phyloP scores from a whole-genome alignment of 2,113 vertebrate genomes.

The Potamarius usumacintae region DNA sequence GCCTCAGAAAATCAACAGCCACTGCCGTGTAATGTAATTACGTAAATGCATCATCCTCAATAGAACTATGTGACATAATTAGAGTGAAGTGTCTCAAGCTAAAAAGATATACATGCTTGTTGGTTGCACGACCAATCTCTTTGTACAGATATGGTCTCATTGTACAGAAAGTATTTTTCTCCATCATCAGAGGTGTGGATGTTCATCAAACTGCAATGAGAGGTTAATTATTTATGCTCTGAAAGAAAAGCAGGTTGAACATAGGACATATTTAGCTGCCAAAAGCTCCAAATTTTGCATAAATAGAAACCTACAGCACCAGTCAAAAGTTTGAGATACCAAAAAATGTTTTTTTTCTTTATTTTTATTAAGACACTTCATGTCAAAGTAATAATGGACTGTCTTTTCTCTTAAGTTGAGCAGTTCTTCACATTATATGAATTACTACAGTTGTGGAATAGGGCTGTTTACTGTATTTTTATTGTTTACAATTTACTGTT shows the following conservation, averaged over 20 bases:
- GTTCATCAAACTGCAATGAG: slow-evolving; percentile 48
- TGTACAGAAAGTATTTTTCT: slow-evolving; percentile 36
- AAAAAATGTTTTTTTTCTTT: too few species aligned
- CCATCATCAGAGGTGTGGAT: slow-evolving; percentile 23
- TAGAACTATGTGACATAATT: slow-evolving; percentile 49
- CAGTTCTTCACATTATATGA: too few species aligned
- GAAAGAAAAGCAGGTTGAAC: slow-evolving; percentile 27
- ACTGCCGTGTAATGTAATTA: slow-evolving; percentile 52
- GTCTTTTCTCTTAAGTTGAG: too few species aligned
- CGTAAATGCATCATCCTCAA: slow-evolving; percentile 47
- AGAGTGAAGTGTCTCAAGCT: slow-evolving; percentile 37
- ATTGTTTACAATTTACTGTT: too few species aligned
- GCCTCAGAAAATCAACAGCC: slow-evolving; percentile 43
- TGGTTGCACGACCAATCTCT: slow-evolving; percentile 42
- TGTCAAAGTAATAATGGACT: too few species aligned
- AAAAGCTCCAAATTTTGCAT: slow-evolving; percentile 33
- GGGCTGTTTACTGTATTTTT: too few species aligned
- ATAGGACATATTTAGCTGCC: slow-evolving; percentile 33
- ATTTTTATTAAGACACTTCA: too few species aligned
- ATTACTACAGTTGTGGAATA: too few species aligned
- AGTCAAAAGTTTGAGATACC: too few species aligned
- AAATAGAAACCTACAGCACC: neutral
- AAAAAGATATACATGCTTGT: slow-evolving; percentile 33
- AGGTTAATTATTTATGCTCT: slow-evolving; percentile 49
- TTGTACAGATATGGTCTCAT: slow-evolving; percentile 46